Percentiles rank a stretch among this genome's conserved stretches.
These are phyloP conservation scores for Melanostoma mellinum DNA, from an alignment of 2,888 invertebrate genomes.

Conservation along the genomic window DNA sequence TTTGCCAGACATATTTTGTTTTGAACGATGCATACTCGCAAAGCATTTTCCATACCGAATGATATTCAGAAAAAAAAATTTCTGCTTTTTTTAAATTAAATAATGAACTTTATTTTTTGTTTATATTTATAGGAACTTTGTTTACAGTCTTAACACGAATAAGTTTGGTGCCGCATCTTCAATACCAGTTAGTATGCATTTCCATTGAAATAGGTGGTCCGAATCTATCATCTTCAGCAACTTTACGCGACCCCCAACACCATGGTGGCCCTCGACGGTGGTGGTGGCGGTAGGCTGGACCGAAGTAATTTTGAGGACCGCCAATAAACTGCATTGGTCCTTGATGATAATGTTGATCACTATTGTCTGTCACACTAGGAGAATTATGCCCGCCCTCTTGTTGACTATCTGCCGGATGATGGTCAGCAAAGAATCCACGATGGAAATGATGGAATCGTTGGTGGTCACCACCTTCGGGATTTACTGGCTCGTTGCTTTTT, in stretches of 20 bases:
- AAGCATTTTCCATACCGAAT: no score
- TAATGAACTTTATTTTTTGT: no score
- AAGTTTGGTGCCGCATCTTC: neutral
- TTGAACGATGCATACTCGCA: no score
- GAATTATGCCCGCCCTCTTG: neutral
- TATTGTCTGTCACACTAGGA: neutral
- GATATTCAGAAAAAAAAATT: no score
- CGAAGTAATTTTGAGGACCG: neutral
- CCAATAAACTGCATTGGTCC: neutral
- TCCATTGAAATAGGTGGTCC: constrained; percentile 6
- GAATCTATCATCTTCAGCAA: constrained; percentile 8
- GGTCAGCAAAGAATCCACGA: neutral
- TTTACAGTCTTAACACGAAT: neutral
- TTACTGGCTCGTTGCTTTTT: no score
- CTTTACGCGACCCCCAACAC: neutral
- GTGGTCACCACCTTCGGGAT: no score
- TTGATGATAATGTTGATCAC: neutral
- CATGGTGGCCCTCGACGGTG: constrained; percentile 2
- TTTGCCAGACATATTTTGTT: no score
- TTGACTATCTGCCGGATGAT: neutral
- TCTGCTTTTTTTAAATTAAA: no score
- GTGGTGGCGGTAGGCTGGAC: neutral
- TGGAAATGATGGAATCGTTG: neutral
- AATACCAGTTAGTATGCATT: constrained; percentile 32
- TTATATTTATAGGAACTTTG: no score